Evolutionary conservation across 2,113 vertebrate genomes (phyloP), one percentile per base, ranked within the genome.

Genomic region (Melanotaenia duboulayi): DNA sequence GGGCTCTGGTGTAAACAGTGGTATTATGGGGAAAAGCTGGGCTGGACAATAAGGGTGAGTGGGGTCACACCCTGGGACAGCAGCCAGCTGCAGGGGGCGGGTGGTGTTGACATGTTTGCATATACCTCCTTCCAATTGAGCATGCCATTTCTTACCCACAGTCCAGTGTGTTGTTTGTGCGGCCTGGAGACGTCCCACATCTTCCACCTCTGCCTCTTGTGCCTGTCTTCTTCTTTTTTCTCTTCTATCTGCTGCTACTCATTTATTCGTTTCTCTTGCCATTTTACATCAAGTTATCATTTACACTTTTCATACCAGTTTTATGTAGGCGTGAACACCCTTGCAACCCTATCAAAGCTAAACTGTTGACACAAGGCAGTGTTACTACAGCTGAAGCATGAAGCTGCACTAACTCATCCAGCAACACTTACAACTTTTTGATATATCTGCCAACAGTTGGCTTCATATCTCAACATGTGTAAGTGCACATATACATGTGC

Each of bases 61-160:
- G 54, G 75, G 84, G 78, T 84, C 81, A 79, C 73, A 83, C 82
- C 86, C 82, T 89, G 89, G 83, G 78, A 89, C 65, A 24, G 32
- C 61, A 44, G 83, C 81, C 91, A 91, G 81, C 86, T 92, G 88
- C 82, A 78, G 70, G 74, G 79, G 79, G 79, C 32, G 28, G 62
- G 14, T 48, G 51, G 1, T n/a, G 56, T 35, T 9, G 32, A 35
- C 32, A 35, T 91, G 83, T 92, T 92, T 91, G 69, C 78, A 37
- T 56, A 9, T 28, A 50, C 60, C 71, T 84, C 68, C 67, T 74
- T 65, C 55, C 49, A 23, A 35, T 39, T 42, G 13, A 71, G 57
- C 76, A 67, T 71, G 62, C 42, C 4, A 0, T 44, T 39, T 42
- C n/a, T 44, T 64, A 65, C 71, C 80, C 88, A 84, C 14, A 19